A percentile compares a stretch with the other conserved stretches of the same genome.
Evolutionary conservation across 2,888 invertebrate genomes (phyloP).

Genomic region (Oithona nana): DNA sequence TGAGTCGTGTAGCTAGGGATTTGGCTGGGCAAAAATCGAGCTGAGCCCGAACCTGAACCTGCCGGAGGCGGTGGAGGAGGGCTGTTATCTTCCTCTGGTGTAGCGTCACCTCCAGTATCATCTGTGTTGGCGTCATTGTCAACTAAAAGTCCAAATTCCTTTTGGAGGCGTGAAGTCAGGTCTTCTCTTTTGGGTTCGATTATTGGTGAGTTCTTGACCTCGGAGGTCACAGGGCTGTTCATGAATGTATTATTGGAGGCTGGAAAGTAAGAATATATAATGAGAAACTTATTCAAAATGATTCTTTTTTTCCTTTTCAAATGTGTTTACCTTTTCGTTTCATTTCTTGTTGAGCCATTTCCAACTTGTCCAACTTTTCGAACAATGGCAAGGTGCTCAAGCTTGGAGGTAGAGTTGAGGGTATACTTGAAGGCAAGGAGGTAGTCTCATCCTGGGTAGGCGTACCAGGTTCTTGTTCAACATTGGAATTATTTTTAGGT

Average conservation of each 20-base stretch:
- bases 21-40: background rate
- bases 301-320: no score
- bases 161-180: conserved; percentile 58
- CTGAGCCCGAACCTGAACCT: background rate
- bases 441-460: conserved; percentile 17
- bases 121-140: conserved; percentile 21
- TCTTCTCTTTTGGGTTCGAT: conserved; percentile 68
- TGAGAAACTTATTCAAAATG: no score
- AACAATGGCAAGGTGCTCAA: conserved; percentile 23
- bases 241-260: no score
- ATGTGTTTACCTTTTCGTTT: conserved; percentile 13
- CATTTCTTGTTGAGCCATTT: conserved; percentile 9
- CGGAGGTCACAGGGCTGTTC: background rate
- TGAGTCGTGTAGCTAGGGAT: background rate
- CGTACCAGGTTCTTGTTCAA: conserved; percentile 6
- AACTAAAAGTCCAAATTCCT: conserved; percentile 53
- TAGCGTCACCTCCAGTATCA: conserved; percentile 9
- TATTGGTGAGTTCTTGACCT: background rate
- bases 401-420: conserved; percentile 14
- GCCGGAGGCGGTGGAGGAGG: background rate
- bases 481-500: background rate
- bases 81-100: background rate
- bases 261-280: no score
- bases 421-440: background rate
- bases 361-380: conserved; percentile 17